Conservation (phyloP, 92 coral and sea anemone species). For the Epizoanthus fatuus region DNA sequence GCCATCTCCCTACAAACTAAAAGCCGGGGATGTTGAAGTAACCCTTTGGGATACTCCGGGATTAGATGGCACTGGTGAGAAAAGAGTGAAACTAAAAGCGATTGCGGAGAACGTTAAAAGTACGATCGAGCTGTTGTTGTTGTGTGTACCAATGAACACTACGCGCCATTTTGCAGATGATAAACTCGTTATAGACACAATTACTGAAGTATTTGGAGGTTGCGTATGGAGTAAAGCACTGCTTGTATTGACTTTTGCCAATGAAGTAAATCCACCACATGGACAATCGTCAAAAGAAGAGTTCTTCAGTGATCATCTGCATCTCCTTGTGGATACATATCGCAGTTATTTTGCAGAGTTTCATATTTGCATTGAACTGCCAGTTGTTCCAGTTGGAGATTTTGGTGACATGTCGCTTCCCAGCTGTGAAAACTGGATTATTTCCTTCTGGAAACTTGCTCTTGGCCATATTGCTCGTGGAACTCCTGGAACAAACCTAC, state of each 20-base stretch:
- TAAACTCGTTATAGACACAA: not conserved
- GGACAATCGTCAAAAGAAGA: not conserved
- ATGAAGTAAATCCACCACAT: not conserved
- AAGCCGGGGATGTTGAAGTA: no score
- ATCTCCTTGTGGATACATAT: not conserved
- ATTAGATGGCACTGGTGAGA: not conserved
- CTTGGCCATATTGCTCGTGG: not conserved
- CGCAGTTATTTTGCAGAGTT: not conserved
- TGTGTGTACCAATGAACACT: not conserved
- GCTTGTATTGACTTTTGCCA: no score
- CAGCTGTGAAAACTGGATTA: not conserved
- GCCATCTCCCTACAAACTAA: not conserved
- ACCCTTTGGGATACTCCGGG: no score
- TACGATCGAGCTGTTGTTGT: not conserved
- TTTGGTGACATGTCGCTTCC: constrained; percentile 2
- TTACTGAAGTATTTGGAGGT: not conserved
- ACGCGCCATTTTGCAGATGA: not conserved
- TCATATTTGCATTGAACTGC: not conserved
- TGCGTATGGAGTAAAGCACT: not conserved
- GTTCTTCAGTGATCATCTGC: not conserved
- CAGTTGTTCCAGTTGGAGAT: not conserved
- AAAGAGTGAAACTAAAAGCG: not conserved
- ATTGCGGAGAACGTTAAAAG: not conserved
- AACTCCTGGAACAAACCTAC: not conserved
- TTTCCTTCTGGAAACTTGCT: not conserved